These are phyloP conservation scores for Therioaphis trifolii DNA, from an alignment of 2,888 invertebrate genomes.

Conservation along the genomic window DNA sequence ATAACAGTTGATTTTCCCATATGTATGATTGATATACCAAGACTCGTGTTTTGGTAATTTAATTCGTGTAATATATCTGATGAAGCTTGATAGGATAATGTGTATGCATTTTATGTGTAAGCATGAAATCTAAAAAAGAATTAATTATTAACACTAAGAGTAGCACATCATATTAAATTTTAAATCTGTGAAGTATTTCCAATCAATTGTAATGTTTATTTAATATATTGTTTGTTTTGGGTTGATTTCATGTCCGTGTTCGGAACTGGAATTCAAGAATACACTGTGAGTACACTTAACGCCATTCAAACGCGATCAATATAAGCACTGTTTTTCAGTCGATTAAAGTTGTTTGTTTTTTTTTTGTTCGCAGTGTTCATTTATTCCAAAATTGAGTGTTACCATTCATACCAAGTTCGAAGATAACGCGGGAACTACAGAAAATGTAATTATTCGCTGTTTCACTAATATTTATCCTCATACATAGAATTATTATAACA, in stretches of 20 bases:
- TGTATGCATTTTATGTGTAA: background rate
- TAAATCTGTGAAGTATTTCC: no score
- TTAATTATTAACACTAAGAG: no score
- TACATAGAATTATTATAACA: no score
- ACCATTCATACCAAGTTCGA: conserved; percentile 88
- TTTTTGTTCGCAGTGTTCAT: conserved; percentile 74
- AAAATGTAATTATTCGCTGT: conserved; percentile 79
- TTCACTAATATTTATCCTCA: background rate
- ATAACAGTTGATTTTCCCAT: no score
- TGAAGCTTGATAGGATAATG: no score
- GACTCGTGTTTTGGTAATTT: no score
- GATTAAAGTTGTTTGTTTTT: conserved; percentile 22
- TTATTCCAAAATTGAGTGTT: conserved; percentile 67
- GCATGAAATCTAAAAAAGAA: background rate
- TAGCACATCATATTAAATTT: no score
- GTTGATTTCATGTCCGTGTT: conserved; percentile 49
- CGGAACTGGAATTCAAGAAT: conserved; percentile 56
- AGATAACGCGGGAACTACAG: conserved; percentile 86
- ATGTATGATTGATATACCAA: no score
- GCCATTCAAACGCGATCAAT: conserved; percentile 19
- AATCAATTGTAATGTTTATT: no score
- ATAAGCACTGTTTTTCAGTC: background rate
- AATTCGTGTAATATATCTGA: no score
- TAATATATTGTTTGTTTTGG: background rate
- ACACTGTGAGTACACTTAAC: conserved; percentile 63